Conservation (phyloP, 1,140 invertebrate species). For the Formica selysi region DNA sequence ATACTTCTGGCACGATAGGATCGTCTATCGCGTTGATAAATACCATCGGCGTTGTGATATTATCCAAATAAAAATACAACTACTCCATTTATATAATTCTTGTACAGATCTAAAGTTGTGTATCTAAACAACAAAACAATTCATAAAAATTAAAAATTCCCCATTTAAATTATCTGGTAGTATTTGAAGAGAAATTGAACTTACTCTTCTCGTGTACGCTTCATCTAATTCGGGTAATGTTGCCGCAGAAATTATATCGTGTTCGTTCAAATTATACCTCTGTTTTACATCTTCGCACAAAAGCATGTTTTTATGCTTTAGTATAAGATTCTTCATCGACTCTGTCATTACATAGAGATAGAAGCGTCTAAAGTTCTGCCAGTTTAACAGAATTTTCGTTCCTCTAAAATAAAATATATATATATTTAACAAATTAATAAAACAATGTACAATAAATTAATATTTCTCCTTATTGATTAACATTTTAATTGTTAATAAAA, state of each 20-base stretch:
- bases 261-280: slow-evolving; percentile 90
- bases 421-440: slow-evolving; percentile 21
- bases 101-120: slow-evolving; percentile 92
- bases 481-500: slow-evolving; percentile 19
- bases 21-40: slow-evolving; percentile 96
- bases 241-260: slow-evolving; percentile 93
- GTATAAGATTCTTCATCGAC: slow-evolving; percentile 94
- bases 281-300: slow-evolving; percentile 92
- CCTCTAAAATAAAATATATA: slow-evolving; percentile 87
- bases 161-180: neutral
- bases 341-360: slow-evolving; percentile 98
- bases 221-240: slow-evolving; percentile 95
- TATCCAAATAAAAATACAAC: slow-evolving; percentile 92
- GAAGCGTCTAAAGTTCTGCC: slow-evolving; percentile 94
- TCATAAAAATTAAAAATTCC: slow-evolving; percentile 16
- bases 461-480: neutral
- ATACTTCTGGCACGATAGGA: slow-evolving; percentile 93
- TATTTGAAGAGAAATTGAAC: slow-evolving; percentile 22
- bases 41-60: slow-evolving; percentile 94
- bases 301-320: slow-evolving; percentile 92
- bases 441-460: neutral
- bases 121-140: slow-evolving; percentile 71
- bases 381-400: slow-evolving; percentile 92
- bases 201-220: slow-evolving; percentile 91
- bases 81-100: slow-evolving; percentile 94